These are phyloP conservation scores for Rousettus leschenaultii DNA, from an alignment of 2,113 vertebrate species.

Conservation along the genomic window DNA sequence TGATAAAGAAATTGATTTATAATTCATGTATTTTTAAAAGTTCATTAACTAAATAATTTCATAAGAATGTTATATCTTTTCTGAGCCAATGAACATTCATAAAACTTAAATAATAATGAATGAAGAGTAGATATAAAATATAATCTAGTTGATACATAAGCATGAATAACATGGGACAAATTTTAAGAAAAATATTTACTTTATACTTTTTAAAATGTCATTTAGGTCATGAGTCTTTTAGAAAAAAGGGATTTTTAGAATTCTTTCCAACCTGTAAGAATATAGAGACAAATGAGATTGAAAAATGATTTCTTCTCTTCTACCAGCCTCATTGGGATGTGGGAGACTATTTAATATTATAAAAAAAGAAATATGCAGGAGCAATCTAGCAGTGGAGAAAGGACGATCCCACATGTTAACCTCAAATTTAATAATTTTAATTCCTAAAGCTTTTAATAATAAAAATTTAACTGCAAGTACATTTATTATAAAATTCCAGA, in stretches of 20 bases:
- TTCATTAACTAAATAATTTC: background rate
- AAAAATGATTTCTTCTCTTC: conserved; percentile 17
- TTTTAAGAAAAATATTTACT: background rate
- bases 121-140: background rate
- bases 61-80: background rate
- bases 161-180: background rate
- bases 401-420: background rate
- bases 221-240: background rate
- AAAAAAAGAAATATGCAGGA: background rate
- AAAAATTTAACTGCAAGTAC: background rate
- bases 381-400: background rate
- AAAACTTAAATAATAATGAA: background rate
- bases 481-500: background rate
- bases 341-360: background rate
- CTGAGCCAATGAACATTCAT: background rate
- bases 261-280: background rate
- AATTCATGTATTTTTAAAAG: background rate
- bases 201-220: background rate
- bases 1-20: background rate
- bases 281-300: background rate
- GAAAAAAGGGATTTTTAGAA: background rate
- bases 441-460: background rate
- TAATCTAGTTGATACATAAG: background rate
- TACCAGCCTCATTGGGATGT: background rate
- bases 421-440: background rate